Percentiles rank a stretch among this genome's conserved stretches.
Evolutionary conservation across 2,888 invertebrate species (phyloP).

Genomic region (Agriopis marginaria): DNA sequence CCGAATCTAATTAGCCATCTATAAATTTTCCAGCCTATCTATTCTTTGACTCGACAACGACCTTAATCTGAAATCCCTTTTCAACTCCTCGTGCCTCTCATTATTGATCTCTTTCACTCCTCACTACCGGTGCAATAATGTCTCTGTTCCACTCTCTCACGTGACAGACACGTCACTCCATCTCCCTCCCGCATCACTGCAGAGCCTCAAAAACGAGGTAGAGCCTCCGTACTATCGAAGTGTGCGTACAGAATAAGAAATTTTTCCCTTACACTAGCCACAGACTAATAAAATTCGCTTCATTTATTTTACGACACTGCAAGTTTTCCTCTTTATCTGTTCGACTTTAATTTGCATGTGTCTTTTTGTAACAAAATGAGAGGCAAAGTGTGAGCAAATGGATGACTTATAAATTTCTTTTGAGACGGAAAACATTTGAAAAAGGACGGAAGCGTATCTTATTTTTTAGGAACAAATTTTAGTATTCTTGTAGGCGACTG

Average conservation of each 20-base stretch:
- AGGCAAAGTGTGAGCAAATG: constrained; percentile 47
- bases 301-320: constrained; percentile 50
- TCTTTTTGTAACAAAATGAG: constrained; percentile 43
- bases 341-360: constrained; percentile 35
- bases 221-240: constrained; percentile 76
- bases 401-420: constrained; percentile 52
- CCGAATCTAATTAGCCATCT: constrained; percentile 50
- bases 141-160: constrained; percentile 60
- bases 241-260: constrained; percentile 75
- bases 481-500: constrained; percentile 50
- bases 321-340: constrained; percentile 43
- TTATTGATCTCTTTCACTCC: constrained; percentile 87
- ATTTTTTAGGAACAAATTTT: constrained; percentile 48
- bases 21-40: constrained; percentile 65
- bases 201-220: constrained; percentile 86
- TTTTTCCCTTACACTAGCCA: constrained; percentile 73
- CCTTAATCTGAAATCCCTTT: constrained; percentile 87
- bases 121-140: constrained; percentile 86
- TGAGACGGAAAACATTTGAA: constrained; percentile 46
- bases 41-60: constrained; percentile 84
- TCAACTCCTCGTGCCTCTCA: constrained; percentile 86
- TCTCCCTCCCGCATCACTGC: constrained; percentile 80
- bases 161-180: constrained; percentile 50
- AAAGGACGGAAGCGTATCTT: constrained; percentile 35
- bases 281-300: constrained; percentile 59